phyloP scores from a whole-genome alignment of 1,140 invertebrate species.

The Lamellibrachia luymesi region DNA sequence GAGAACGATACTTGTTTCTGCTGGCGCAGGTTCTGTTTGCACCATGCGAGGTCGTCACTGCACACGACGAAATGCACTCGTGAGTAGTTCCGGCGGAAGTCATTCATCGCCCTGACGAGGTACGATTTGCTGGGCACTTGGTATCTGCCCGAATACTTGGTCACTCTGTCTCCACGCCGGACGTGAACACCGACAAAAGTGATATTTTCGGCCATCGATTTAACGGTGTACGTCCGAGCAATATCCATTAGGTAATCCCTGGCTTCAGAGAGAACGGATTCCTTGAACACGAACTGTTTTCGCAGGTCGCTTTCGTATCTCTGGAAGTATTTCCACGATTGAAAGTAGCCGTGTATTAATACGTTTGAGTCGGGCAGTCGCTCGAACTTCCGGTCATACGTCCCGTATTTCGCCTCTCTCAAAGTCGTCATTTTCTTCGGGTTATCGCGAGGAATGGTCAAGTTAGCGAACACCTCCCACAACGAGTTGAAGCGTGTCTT shows the following conservation, averaged over 20 bases:
- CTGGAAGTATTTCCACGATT: background rate
- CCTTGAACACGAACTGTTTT: conserved; percentile 10
- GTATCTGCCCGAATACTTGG: background rate
- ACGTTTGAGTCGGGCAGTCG: background rate
- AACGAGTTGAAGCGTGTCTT: too few relatives aligned
- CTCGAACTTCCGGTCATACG: background rate
- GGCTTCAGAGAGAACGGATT: background rate
- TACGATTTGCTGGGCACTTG: background rate
- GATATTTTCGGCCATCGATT: background rate
- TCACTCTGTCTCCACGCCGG: background rate
- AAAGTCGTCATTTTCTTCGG: background rate
- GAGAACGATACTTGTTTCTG: background rate
- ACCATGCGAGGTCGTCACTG: background rate
- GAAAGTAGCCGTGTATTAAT: background rate
- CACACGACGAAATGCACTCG: background rate
- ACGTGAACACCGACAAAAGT: conserved; percentile 10
- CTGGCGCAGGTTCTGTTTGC: background rate
- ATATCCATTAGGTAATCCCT: conserved; percentile 2
- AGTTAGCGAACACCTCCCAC: background rate
- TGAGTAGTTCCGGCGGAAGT: background rate
- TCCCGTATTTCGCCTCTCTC: background rate
- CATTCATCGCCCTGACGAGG: background rate
- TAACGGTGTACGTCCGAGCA: background rate
- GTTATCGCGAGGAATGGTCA: background rate
- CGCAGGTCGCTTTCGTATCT: background rate